These are phyloP conservation scores for Pasiphila rectangulata DNA, from an alignment of 2,888 invertebrate genomes.

Conservation along the genomic window DNA sequence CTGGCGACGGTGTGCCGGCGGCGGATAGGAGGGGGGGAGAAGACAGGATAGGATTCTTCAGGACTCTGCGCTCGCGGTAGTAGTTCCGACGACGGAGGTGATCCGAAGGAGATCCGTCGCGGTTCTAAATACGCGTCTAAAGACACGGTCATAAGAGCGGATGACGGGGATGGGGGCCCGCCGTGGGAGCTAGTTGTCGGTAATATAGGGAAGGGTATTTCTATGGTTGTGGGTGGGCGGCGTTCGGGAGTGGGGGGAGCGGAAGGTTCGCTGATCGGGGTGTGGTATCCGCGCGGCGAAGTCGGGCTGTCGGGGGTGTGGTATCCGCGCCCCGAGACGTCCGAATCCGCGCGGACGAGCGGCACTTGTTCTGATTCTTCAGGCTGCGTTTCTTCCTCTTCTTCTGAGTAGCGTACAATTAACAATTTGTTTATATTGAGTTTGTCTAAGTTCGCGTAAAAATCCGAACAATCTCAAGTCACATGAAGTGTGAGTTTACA, in stretches of 20 bases:
- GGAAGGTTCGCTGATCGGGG: conserved; percentile 84
- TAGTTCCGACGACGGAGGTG: conserved; percentile 87
- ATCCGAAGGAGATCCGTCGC: conserved; percentile 89
- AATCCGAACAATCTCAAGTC: too few species aligned
- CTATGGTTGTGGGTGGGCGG: conserved; percentile 81
- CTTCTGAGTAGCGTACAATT: conserved; percentile 48
- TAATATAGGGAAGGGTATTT: conserved; percentile 70
- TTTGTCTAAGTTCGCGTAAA: too few species aligned
- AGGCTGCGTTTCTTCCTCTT: conserved; percentile 63
- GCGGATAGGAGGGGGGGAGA: conserved; percentile 90
- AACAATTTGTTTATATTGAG: conserved; percentile 17
- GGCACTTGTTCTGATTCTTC: conserved; percentile 65
- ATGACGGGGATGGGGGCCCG: conserved; percentile 88
- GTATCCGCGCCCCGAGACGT: conserved; percentile 79
- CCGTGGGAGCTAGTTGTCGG: conserved; percentile 51
- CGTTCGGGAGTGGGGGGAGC: conserved; percentile 68
- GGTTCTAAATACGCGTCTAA: conserved; percentile 93
- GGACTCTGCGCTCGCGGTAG: conserved; percentile 84
- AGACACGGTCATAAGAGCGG: conserved; percentile 91
- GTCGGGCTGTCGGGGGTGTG: conserved; percentile 67
- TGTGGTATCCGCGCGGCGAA: conserved; percentile 86
- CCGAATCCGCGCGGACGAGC: conserved; percentile 80
- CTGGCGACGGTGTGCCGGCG: conserved; percentile 82
- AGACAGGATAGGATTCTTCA: conserved; percentile 92
- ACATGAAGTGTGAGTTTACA: too few species aligned